phyloP scores from a whole-genome alignment of 2,113 vertebrate species.

The Oxyura jamaicensis region DNA sequence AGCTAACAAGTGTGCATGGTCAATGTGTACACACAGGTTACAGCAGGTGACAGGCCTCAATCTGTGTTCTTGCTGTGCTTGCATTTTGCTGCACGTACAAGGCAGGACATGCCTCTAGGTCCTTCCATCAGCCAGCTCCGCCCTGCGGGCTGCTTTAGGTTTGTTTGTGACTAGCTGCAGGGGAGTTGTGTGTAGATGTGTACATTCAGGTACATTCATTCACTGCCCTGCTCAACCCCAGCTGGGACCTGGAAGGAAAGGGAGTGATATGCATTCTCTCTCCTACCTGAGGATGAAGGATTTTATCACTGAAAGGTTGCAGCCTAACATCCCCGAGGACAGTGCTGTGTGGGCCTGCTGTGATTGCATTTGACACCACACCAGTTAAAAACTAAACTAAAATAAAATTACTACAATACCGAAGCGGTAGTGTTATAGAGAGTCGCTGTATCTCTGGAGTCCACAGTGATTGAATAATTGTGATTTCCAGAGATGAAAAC shows the following conservation, averaged over 20 bases:
- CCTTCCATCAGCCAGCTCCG: not conserved
- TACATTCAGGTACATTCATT: not conserved
- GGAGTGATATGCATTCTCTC: not conserved
- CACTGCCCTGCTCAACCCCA: not conserved
- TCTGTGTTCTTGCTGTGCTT: not conserved
- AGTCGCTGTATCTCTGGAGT: not conserved
- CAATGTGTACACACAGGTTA: not conserved
- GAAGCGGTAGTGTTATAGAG: not conserved
- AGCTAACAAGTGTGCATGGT: not conserved
- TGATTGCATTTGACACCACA: not conserved
- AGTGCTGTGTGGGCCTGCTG: not conserved
- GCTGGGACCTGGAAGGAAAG: not conserved
- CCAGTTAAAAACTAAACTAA: not conserved
- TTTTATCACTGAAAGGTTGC: not conserved
- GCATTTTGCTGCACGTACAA: accelerated
- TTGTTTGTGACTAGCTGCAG: not conserved
- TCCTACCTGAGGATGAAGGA: not conserved
- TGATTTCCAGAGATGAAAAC: not conserved
- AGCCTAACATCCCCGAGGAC: not conserved
- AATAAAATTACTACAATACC: not conserved
- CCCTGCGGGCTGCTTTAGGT: accelerated
- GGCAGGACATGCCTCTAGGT: not conserved
- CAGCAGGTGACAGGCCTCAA: not conserved
- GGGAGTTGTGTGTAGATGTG: accelerated
- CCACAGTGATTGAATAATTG: not conserved